Base-by-base conservation (phyloP, 2,888 invertebrate species). In the Heteropelma amictum region DNA sequence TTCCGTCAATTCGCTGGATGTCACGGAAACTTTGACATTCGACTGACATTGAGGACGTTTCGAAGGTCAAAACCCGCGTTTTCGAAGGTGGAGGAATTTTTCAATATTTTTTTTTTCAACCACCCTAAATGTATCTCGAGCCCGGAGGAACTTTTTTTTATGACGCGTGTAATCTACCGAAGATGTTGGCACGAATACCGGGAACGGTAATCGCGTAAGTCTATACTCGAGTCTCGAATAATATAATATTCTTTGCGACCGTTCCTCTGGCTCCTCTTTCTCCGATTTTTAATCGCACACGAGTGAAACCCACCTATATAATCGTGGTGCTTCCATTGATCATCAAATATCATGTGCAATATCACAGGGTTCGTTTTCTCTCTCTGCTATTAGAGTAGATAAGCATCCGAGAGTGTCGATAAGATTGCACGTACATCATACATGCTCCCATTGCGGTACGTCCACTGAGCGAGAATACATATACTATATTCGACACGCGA, bases 131-230 rank as follows among this genome's bases (percentile, higher is more conserved):
- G n/a, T n/a, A n/a, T n/a, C n/a, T n/a, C n/a, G n/a, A n/a, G n/a
- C n/a, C n/a, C n/a, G n/a, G n/a, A n/a, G n/a, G n/a, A n/a, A n/a
- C n/a, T n/a, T n/a, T n/a, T n/a, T n/a, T n/a, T n/a, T n/a, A n/a
- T n/a, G n/a, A n/a, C n/a, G n/a, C 28, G 45, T 72, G 56, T 60
- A 65, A 61, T 56, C 67, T 45, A 40, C 61, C 10, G 42, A 54
- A 40, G 7, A 35, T 51, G 45, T 71, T 71, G 58, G 70, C 71
- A 51, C 60, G 67, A 75, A 69, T 67, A 63, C 76, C 70, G 54
- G 53, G 72, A 76, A 78, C 28, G 51, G 51, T 64, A 78, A 63
- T 64, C 54, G 63, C 58, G 76, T 77, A 76, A 76, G 28, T 69
- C 71, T 73, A 77, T 76, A 69, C 61, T 35, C 38, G n/a, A n/a